These are phyloP conservation scores for Porites divaricata DNA, from an alignment of 92 coral and sea anemone genomes.

Conservation along the genomic window DNA sequence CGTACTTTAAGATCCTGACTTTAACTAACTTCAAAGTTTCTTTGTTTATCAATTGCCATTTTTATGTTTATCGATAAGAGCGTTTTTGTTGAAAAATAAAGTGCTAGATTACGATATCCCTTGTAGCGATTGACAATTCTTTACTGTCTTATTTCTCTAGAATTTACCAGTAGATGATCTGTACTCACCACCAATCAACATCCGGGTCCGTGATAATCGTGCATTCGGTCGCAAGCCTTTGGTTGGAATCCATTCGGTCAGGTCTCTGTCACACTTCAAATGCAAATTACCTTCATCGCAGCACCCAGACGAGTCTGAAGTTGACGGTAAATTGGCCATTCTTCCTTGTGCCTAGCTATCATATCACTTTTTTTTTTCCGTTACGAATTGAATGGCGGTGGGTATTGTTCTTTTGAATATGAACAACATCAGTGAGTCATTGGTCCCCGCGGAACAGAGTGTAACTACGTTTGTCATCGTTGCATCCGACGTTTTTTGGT, in stretches of 20 bases:
- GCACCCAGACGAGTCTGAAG: constrained; percentile 30
- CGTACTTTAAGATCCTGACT: too few species aligned
- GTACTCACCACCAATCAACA: constrained; percentile 96
- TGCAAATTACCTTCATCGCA: constrained; percentile 71
- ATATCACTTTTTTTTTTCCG: too few species aligned
- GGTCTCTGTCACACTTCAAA: constrained; percentile 74
- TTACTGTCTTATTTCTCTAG: constrained; percentile 39
- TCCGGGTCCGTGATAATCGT: constrained; percentile 94
- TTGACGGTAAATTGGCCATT: constrained; percentile 50
- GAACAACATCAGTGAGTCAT: too few species aligned
- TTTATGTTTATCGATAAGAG: too few species aligned
- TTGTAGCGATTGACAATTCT: background rate
- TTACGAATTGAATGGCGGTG: background rate
- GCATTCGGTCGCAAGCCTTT: constrained; percentile 97
- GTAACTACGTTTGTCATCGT: too few species aligned
- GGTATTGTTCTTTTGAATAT: too few species aligned
- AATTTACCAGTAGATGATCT: constrained; percentile 94
- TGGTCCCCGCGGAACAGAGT: too few species aligned
- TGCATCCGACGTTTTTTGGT: too few species aligned
- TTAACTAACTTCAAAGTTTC: too few species aligned
- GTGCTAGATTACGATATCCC: background rate
- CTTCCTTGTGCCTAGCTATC: too few species aligned
- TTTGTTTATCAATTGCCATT: too few species aligned
- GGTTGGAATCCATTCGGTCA: constrained; percentile 92
- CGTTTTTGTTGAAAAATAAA: too few species aligned